These are phyloP conservation scores for Dendropsophus ebraccatus DNA, from an alignment of 2,113 vertebrate species.

Conservation along the genomic window DNA sequence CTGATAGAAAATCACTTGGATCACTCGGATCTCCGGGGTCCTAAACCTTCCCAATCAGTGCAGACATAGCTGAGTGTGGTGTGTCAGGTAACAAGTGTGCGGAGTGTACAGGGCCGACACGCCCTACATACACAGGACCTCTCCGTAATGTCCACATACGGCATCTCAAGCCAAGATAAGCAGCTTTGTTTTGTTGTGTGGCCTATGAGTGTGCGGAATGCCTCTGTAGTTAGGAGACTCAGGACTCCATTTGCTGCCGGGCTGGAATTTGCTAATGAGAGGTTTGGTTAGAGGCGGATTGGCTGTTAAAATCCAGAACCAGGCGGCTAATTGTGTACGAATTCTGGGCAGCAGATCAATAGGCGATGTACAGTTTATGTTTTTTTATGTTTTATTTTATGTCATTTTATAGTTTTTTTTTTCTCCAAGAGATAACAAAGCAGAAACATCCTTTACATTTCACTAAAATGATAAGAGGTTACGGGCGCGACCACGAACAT, in stretches of 20 bases:
- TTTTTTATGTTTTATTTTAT: too few species aligned
- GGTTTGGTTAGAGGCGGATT: not conserved
- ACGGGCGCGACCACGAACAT: too few species aligned
- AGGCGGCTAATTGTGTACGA: not conserved
- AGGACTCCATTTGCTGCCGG: not conserved
- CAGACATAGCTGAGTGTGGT: too few species aligned
- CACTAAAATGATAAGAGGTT: too few species aligned
- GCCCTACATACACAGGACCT: slow-evolving; percentile 28
- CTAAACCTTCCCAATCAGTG: not conserved
- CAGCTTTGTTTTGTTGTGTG: slow-evolving; percentile 45
- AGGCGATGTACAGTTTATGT: too few species aligned
- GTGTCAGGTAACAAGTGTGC: not conserved
- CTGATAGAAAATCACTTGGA: not conserved
- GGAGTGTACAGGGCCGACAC: slow-evolving; percentile 4
- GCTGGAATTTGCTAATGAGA: slow-evolving; percentile 18
- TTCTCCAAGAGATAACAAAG: too few species aligned
- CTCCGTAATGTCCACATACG: not conserved
- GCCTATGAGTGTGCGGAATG: not conserved
- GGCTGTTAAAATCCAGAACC: not conserved
- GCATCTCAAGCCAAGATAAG: slow-evolving; percentile 32
- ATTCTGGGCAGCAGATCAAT: not conserved
- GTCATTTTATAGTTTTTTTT: too few species aligned
- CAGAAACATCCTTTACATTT: too few species aligned
- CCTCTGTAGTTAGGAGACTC: slow-evolving; percentile 15
- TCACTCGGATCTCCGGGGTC: not conserved